Evolutionary conservation across 2,888 invertebrate genomes (phyloP), one percentile per base, ranked within the genome.

Genomic region (Napeogenes sylphis): DNA sequence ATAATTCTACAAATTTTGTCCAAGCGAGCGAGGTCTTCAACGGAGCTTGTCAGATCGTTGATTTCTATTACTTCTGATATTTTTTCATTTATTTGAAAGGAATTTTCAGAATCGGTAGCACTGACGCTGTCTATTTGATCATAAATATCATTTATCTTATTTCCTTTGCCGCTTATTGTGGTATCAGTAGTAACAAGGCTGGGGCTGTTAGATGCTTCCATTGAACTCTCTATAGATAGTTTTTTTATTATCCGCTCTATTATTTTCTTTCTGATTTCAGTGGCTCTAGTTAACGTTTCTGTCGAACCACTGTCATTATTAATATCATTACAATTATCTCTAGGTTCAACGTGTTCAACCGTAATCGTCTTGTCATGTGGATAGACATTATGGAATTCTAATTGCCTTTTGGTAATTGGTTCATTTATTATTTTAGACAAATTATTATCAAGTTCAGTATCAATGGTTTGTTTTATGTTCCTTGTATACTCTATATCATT

Each of bases 1-100:
- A 90, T 87, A 6, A 90, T 87, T 63, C 81, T 80, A 67, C 90
- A 90, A 62, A 90, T 86, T 72, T 87, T 88, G 62, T 90, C 88
- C 46, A 90, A 76, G 8, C 83, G 81, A 2, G 75, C 75, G 56
- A 90, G 70, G 69, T 90, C 88, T 38, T 90, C 89, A 12, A 84
- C 64, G 1, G 90, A 90, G 61, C 78, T 84, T 0, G 84, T 82
- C 54, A 90, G 67, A 73, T 90, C 90, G 2, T 75, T 71, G 14
- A 90, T 78, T 35, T 84, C 75, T 10, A 90, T 76, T 6, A 90
- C 74, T 76, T 88, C 84, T 3, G 90, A 90, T 69, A 82, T 84
- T 57, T 73, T 82, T 64, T 83, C 80, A 4, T 79, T 71, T 12
- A 86, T 73, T 70, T 84, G 78, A 65, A 86, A 85, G 2, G 90